Conservation (phyloP, 1,140 invertebrate genomes). For the Sitodiplosis mosellana region DNA sequence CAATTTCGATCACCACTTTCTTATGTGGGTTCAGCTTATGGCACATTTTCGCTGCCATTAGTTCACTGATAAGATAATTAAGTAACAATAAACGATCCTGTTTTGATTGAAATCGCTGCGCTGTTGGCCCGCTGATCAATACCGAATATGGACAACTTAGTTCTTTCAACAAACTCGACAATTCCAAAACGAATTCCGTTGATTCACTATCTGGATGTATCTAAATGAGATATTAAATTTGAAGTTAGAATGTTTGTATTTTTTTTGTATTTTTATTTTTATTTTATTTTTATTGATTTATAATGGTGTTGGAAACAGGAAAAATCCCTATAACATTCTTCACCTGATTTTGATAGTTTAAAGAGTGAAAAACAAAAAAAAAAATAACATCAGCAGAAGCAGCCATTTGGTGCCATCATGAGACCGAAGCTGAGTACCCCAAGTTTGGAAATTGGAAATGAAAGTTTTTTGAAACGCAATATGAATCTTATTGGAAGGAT, state of each 20-base stretch:
- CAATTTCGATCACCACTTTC: constrained; percentile 12
- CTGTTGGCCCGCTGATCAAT: constrained; percentile 31
- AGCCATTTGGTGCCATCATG: too few relatives aligned
- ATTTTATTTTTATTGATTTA: too few relatives aligned
- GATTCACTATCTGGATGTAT: constrained; percentile 53
- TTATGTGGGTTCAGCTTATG: constrained; percentile 40
- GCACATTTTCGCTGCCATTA: constrained; percentile 63
- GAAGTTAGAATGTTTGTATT: neutral
- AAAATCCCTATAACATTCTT: too few relatives aligned
- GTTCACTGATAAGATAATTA: constrained; percentile 61
- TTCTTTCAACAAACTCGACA: constrained; percentile 77
- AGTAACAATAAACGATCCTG: constrained; percentile 48
- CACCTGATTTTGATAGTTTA: too few relatives aligned
- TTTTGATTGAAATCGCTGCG: constrained; percentile 41
- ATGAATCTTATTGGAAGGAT: too few relatives aligned
- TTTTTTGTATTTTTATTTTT: neutral
- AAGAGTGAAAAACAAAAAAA: neutral
- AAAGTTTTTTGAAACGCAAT: too few relatives aligned
- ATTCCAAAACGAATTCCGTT: constrained; percentile 62
- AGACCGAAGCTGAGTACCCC: too few relatives aligned
- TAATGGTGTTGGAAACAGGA: too few relatives aligned
- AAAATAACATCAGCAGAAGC: neutral
- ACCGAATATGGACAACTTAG: constrained; percentile 52
- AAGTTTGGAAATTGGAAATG: too few relatives aligned
- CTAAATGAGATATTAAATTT: too few relatives aligned